Evolutionary conservation across 2,797 vertebrate genomes (phyloP), one percentile per base, ranked within the genome.

Genomic region (Sebastes paucispinis): DNA sequence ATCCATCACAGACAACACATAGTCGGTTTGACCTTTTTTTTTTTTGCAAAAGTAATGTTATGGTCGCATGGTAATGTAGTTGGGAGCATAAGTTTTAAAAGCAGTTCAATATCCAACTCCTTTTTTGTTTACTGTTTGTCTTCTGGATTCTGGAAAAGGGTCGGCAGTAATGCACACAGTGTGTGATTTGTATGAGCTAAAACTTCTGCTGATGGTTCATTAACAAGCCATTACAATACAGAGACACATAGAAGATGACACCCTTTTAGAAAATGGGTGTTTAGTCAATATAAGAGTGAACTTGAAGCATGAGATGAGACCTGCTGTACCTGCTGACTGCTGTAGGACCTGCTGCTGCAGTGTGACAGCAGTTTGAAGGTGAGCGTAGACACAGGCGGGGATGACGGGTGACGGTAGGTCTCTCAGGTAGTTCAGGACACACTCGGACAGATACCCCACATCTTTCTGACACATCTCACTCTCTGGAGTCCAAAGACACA

Each of bases 371-470:
- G 91, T 92, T 59, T 96, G 94, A 6, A 98, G 94, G 24, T 96
- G 96, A 11, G 94, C 89, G 0, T 96, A 96, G 22, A 96, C 87
- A 0, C 93, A 89, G 2, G 93, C 83, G 0, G 97, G 96, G 88
- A 99, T 95, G 27, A 98, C 88, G 0, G 98, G 96, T 11, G 93
- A 93, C 0, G 97, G 97, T 68, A 98, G 93, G 9, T 97, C 96
- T 90, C 95, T 95, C 88, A 98, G 91, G 93, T 97, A 99, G 12
- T 86, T 77, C 78, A 96, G 95, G 81, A 99, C 89, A 1, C 95
- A 94, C 29, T 97, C 97, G 0, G 96, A 94, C 66, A 98, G 90
- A 60, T 94, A 90, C 14, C 94, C 89, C 9, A 95, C 69, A 0
- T 98, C 97, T 18, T 91, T 93, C 83, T 94, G 93, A 78, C 94